These are phyloP conservation scores for Phacellophora camtschatica DNA, from an alignment of 30 jellyfish, hydroid and myxozoan species.

Conservation along the genomic window DNA sequence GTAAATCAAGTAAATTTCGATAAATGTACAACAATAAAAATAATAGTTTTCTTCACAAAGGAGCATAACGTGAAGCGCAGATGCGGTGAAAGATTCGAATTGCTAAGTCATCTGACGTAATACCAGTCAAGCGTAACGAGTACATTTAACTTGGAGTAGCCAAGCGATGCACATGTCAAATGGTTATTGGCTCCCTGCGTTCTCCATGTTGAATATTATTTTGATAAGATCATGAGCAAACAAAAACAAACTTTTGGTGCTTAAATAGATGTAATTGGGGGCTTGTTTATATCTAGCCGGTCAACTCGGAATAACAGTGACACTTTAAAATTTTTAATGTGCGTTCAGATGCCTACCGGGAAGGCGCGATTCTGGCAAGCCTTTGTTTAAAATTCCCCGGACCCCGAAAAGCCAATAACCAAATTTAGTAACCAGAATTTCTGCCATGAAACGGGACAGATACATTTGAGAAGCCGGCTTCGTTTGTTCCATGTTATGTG, in stretches of 20 bases:
- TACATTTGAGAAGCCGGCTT: no score
- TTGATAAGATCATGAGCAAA: conserved; percentile 47
- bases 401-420: no score
- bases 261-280: no score
- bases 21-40: neutral
- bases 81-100: conserved; percentile 56
- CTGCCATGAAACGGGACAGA: no score
- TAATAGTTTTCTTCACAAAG: neutral
- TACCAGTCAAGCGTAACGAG: conserved; percentile 72
- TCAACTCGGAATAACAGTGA: no score
- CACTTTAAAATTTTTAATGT: no score
- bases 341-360: no score
- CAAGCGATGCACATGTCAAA: conserved; percentile 68
- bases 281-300: no score
- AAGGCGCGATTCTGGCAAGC: no score
- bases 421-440: no score
- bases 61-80: neutral
- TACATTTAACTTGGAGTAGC: conserved; percentile 60
- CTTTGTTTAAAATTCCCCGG: no score
- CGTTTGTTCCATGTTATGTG: no score
- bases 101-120: conserved; percentile 68
- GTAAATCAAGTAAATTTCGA: neutral
- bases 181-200: conserved; percentile 16
- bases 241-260: neutral
- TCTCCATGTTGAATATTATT: conserved; percentile 38